Base-by-base conservation (phyloP, 2,797 vertebrate genomes). In the Paedocypris micromegethes region DNA sequence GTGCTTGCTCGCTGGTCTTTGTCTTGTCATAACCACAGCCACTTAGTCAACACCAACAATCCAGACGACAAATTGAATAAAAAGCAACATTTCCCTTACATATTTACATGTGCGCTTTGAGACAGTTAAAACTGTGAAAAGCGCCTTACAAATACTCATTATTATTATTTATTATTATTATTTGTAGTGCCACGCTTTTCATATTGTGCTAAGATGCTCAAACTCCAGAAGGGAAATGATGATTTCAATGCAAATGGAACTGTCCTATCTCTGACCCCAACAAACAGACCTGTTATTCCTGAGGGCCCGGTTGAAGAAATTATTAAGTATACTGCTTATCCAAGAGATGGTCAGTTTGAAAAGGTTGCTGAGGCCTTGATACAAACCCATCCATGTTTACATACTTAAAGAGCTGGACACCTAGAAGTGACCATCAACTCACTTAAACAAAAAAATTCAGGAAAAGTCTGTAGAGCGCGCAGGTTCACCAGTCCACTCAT, bases 231-330 rank as follows among this genome's bases (percentile, higher is more conserved):
- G 0, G 75, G 72, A 74, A 72, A 77, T 69, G 0, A 64, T 65
- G 63, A 68, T 38, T 78, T 78, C 57, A 72, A 53, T 49, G 72
- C 48, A 48, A 42, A 63, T 23, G 64, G 64, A 70, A 77, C 64
- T 75, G 4, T 72, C 0, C 60, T 77, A 49, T 72, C 54, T 75
- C 73, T 41, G 58, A 58, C 23, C 3, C 72, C 72, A 23, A 77
- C 78, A 68, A 3, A 46, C 5, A 58, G 47, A 5, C 75, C 59
- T 6, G 71, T 79, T 75, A 74, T 79, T 47, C 76, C 78, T 73
- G 62, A 78, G 41, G 72, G 78, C 61, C 49, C 77, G 38, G 72
- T 68, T 9, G 74, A 79, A 62, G 65, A 78, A 73, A 74, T 74
- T 0, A 75, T 77, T 0, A 77, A 74, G 61, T 72, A 75, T 3